Evolutionary conservation across 2,797 vertebrate genomes (phyloP).

Genomic region (Esox masquinongy): DNA sequence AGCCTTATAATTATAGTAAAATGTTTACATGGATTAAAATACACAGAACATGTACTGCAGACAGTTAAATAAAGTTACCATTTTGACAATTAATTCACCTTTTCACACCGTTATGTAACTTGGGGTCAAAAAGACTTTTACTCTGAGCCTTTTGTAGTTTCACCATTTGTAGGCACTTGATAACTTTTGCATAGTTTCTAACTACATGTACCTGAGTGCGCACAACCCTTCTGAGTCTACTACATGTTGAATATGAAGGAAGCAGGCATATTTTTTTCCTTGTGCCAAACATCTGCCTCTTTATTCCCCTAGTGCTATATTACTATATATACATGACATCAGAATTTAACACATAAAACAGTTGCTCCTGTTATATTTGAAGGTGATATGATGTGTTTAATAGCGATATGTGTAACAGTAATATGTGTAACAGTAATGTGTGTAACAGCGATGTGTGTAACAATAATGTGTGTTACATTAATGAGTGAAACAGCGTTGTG

Average conservation of each 20-base stretch:
- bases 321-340: not conserved
- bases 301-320: not conserved
- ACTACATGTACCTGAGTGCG: not conserved
- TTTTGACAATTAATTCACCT: not conserved
- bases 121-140: not conserved
- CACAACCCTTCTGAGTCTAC: not conserved
- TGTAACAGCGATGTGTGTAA: conserved; percentile 15
- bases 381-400: conserved; percentile 17
- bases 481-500: conserved; percentile 12
- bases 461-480: conserved; percentile 6
- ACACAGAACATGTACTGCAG: not conserved
- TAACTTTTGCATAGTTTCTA: not conserved
- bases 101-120: not conserved
- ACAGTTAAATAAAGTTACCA: not conserved
- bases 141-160: conserved; percentile 5
- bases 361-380: conserved; percentile 12
- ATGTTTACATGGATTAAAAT: not conserved
- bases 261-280: not conserved
- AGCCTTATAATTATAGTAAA: not conserved
- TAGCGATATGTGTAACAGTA: conserved; percentile 23
- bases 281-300: not conserved
- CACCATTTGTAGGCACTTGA: not conserved
- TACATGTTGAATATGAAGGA: not conserved
- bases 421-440: conserved; percentile 27
- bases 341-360: conserved; percentile 5